Evolutionary conservation across 2,888 invertebrate species (phyloP).

Genomic region (Ditula angustiorana): DNA sequence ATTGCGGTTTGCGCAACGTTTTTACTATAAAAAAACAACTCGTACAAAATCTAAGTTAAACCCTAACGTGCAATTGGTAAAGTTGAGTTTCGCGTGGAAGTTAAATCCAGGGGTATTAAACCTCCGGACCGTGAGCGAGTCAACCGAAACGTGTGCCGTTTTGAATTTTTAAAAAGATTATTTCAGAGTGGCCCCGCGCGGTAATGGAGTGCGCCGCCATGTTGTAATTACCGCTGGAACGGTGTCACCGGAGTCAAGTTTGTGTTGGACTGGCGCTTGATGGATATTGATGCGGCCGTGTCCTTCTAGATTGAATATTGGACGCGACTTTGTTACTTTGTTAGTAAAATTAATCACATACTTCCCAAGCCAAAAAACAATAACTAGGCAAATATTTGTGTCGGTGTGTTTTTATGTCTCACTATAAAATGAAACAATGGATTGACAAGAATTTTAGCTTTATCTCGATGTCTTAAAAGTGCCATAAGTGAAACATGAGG

Average conservation of each 20-base stretch:
- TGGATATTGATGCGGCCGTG: constrained; percentile 30
- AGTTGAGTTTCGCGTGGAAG: constrained; percentile 45
- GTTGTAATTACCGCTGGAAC: constrained; percentile 62
- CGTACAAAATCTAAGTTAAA: constrained; percentile 39
- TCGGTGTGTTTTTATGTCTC: too few relatives aligned
- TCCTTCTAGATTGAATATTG: constrained; percentile 31
- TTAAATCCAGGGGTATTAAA: constrained; percentile 55
- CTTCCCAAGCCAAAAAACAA: too few relatives aligned
- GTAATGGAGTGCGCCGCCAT: constrained; percentile 66
- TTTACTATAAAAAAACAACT: constrained; percentile 52
- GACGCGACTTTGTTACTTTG: not conserved
- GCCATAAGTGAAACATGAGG: too few relatives aligned
- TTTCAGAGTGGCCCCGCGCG: constrained; percentile 63
- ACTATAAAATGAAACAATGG: too few relatives aligned
- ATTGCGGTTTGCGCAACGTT: constrained; percentile 56
- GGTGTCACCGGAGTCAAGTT: constrained; percentile 53
- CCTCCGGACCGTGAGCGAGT: constrained; percentile 50
- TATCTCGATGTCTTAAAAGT: too few relatives aligned
- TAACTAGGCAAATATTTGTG: too few relatives aligned
- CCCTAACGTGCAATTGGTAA: constrained; percentile 43
- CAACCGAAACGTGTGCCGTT: constrained; percentile 59
- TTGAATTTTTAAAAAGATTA: constrained; percentile 81
- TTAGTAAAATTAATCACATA: too few relatives aligned
- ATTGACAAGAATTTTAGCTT: too few relatives aligned
- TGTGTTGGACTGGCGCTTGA: constrained; percentile 7